Evolutionary conservation across 1,140 invertebrate species (phyloP), one percentile per base, ranked within the genome.

Genomic region (Drosophila arawakana): DNA sequence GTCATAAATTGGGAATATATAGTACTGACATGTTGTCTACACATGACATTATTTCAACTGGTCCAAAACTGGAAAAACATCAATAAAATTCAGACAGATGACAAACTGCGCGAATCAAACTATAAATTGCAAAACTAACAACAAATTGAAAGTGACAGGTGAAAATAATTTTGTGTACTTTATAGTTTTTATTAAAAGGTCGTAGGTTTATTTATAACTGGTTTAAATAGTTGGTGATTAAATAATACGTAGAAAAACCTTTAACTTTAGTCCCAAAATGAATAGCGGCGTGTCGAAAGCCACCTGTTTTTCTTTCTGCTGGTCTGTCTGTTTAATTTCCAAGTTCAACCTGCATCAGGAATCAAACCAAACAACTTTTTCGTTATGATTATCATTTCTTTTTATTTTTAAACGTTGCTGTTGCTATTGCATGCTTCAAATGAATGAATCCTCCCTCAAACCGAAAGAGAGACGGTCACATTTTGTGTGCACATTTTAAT

Each of bases 401-500:
- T 50, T 58, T 50, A 15, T 21, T n/a, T 60, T 35, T 7, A 1
- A 30, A 30, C 25, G 25, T 30, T 30, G 25, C 25, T 2, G 25
- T 30, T 30, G 25, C 41, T 50, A 21, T n/a, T 50, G 21, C 49
- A 52, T 30, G 49, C 49, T 1, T 39, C 35, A 43, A 30, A 30
- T 30, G 25, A 30, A 3, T 7, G 57, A 59, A 46, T 46, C 57
- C 39, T 44, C 39, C 59, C 59, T 34, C 46, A 10, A 50, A 39
- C 15, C 18, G 49, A 21, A 34, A 35, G 10, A 43, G 39, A 13
- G 18, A 43, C n/a, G 60, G 52, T 30, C 57, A 34, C 62, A 74
- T 65, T 65, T 72, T 73, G 72, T 77, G 76, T 78, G 72, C 76
- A 75, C 76, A 78, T 78, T 80, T 83, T 76, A 84, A 84, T 84